Conservation (phyloP, 2,797 vertebrate genomes). For the Gymnodraco acuticeps region DNA sequence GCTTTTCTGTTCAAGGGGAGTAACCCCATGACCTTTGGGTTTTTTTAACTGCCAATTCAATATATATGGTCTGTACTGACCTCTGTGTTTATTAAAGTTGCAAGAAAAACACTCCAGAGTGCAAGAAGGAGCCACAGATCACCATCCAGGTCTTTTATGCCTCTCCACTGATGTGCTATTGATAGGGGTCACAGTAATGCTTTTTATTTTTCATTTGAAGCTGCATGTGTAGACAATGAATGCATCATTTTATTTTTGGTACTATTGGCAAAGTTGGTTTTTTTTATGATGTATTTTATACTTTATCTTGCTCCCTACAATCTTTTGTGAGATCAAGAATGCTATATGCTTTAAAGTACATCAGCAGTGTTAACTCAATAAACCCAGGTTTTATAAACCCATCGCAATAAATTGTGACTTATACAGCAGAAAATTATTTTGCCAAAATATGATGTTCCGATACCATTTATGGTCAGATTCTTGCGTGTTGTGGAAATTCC, state of each 20-base stretch:
- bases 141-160: not conserved
- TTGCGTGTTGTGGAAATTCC: conserved; percentile 43
- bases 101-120: conserved; percentile 20
- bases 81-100: conserved; percentile 7
- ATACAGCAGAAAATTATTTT: conserved; percentile 35
- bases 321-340: not conserved
- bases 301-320: conserved; percentile 16
- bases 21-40: not conserved
- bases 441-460: conserved; percentile 57
- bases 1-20: not conserved
- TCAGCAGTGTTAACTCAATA: conserved; percentile 9
- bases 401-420: conserved; percentile 50
- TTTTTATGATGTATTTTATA: conserved; percentile 9
- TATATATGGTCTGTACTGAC: not conserved
- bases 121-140: not conserved
- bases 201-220: not conserved
- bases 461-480: conserved; percentile 72
- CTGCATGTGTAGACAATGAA: conserved; percentile 1
- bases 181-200: not conserved
- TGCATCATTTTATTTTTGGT: not conserved
- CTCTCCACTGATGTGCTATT: not conserved
- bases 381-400: conserved; percentile 39
- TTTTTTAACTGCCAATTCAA: conserved; percentile 13
- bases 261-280: not conserved
- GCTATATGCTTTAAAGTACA: conserved; percentile 1